A percentile compares a stretch with the other conserved stretches of the same genome.
phyloP scores from a whole-genome alignment of 2,113 vertebrate species.

The Eulemur rufifrons region DNA sequence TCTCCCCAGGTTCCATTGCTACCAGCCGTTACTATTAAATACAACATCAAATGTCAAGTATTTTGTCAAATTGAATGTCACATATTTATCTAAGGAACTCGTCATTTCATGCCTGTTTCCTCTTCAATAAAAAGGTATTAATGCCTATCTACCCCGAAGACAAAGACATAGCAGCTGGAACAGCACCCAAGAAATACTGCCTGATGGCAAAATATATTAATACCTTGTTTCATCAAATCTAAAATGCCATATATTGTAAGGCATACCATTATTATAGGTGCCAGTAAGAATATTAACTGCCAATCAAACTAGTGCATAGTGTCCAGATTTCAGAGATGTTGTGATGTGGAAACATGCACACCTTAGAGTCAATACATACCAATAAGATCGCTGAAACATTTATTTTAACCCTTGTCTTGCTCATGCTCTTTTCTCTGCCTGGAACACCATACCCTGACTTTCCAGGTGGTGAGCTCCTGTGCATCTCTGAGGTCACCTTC shows the following conservation, averaged over 20 bases:
- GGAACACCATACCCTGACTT: background rate
- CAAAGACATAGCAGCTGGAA: slow-evolving; percentile 13
- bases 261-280: background rate
- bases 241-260: background rate
- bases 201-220: background rate
- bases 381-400: background rate
- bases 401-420: background rate
- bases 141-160: background rate
- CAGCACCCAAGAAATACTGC: slow-evolving; percentile 10
- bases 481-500: background rate
- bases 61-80: slow-evolving; percentile 3
- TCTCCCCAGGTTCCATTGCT: background rate
- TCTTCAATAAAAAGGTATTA: slow-evolving; percentile 14
- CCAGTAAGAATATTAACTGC: background rate
- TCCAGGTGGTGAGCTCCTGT: background rate
- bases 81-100: background rate
- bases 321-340: background rate
- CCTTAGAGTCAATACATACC: background rate
- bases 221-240: background rate
- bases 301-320: background rate
- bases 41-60: background rate
- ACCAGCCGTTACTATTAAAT: background rate
- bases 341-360: background rate
- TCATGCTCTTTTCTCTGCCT: background rate
- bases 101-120: background rate